Percentiles rank a stretch among this genome's conserved stretches.
These are phyloP conservation scores for Eucera pruinosa DNA, from an alignment of 2,888 invertebrate species.

Conservation along the genomic window DNA sequence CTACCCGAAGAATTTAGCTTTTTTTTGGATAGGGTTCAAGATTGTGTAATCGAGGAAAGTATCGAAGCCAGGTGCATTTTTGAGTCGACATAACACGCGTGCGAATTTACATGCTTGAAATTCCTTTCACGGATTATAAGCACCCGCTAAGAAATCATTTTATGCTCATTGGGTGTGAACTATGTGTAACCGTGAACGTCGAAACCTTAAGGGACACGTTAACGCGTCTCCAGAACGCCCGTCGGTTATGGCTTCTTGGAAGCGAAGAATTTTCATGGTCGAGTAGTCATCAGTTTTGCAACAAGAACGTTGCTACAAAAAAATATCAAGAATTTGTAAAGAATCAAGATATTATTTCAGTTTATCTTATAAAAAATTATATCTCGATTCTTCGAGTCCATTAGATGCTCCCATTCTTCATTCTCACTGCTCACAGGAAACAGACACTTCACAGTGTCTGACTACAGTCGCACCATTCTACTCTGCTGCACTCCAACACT, in stretches of 20 bases:
- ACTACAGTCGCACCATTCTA: not conserved
- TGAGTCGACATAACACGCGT: constrained; percentile 9
- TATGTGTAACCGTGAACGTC: constrained; percentile 33
- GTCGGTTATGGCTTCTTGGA: constrained; percentile 47
- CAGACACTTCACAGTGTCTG: not conserved
- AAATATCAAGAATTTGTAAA: too few relatives aligned
- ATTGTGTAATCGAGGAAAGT: constrained; percentile 15
- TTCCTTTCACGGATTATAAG: constrained; percentile 41
- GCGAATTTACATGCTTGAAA: constrained; percentile 32
- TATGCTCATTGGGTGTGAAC: constrained; percentile 47
- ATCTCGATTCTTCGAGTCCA: not conserved
- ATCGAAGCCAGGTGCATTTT: constrained; percentile 4
- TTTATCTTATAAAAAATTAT: not conserved
- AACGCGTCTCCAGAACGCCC: constrained; percentile 25
- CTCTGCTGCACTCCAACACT: not conserved
- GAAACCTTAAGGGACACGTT: constrained; percentile 54
- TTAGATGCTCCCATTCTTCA: not conserved
- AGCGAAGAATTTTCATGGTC: constrained; percentile 9
- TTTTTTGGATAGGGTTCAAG: not conserved
- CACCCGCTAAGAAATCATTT: constrained; percentile 47
- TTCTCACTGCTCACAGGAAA: not conserved
- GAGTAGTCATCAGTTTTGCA: not conserved
- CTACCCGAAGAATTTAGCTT: too few relatives aligned
- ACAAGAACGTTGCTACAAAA: too few relatives aligned
- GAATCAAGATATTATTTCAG: too few relatives aligned